Conservation (phyloP, 1,140 invertebrate genomes). For the Physella acuta region DNA sequence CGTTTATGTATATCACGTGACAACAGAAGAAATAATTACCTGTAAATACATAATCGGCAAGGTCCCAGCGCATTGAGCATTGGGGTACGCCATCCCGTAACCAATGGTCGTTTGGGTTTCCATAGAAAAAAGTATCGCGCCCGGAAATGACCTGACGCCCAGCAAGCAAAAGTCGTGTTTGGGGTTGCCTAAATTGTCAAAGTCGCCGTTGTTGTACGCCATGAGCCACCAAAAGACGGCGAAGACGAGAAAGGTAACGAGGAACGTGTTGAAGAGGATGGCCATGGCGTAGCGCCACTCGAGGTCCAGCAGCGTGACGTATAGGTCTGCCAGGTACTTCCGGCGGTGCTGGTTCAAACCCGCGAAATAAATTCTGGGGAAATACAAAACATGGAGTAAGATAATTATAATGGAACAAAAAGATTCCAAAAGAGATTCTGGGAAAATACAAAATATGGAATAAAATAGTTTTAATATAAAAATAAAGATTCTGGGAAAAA, state of each 20-base stretch:
- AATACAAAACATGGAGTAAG: not conserved
- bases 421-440: no score
- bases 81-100: constrained; percentile 72
- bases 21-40: constrained; percentile 43
- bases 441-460: not conserved
- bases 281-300: constrained; percentile 97
- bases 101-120: constrained; percentile 64
- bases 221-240: constrained; percentile 94
- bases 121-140: constrained; percentile 61
- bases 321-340: constrained; percentile 47
- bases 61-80: constrained; percentile 45
- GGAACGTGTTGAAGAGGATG: constrained; percentile 87
- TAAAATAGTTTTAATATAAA: no score
- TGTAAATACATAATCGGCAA: constrained; percentile 50
- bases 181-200: constrained; percentile 68
- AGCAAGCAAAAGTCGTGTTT: constrained; percentile 50
- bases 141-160: constrained; percentile 49
- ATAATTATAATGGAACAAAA: not conserved
- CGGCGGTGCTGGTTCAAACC: constrained; percentile 41
- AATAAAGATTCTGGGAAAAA: no score
- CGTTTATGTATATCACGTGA: no score
- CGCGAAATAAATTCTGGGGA: constrained; percentile 26
- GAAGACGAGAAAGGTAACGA: constrained; percentile 88
- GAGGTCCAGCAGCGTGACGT: constrained; percentile 50
- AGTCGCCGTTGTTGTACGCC: constrained; percentile 86